phyloP scores from a whole-genome alignment of 2,113 vertebrate species.

The Paramormyrops kingsleyae region DNA sequence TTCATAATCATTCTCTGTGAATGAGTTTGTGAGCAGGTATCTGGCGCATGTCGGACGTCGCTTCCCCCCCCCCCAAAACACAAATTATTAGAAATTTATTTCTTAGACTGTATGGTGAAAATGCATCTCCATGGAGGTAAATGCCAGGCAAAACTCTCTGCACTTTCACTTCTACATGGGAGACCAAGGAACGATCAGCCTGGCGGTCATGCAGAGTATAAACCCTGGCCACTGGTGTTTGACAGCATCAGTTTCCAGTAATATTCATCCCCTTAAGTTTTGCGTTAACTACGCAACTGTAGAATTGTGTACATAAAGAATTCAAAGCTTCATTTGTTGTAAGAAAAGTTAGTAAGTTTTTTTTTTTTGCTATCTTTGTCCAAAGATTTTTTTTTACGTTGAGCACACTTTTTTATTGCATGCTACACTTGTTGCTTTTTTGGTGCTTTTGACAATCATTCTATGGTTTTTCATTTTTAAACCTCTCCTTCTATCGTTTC shows the following conservation, averaged over 20 bases:
- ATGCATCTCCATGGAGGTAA: neutral
- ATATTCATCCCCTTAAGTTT: neutral
- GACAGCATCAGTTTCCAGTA: neutral
- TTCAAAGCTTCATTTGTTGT: neutral
- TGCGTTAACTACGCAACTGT: neutral
- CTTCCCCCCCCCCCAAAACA: neutral
- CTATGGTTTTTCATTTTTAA: neutral
- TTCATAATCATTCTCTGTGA: neutral
- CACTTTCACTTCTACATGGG: slow-evolving; percentile 1
- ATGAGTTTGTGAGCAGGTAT: neutral
- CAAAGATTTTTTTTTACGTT: slow-evolving; percentile 32
- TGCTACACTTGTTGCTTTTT: slow-evolving; percentile 8
- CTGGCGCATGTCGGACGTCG: neutral
- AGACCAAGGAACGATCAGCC: neutral
- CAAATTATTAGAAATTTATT: neutral
- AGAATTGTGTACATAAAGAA: neutral
- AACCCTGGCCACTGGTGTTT: neutral
- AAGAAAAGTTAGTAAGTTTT: neutral
- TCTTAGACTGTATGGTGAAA: neutral
- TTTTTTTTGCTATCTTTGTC: slow-evolving; percentile 12
- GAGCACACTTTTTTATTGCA: slow-evolving; percentile 8
- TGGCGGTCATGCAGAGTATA: neutral
- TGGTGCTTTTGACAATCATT: slow-evolving; percentile 44
- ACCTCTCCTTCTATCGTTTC: neutral
- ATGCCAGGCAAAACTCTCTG: neutral